Evolutionary conservation across 2,113 vertebrate genomes (phyloP).

Genomic region (Rana temporaria): DNA sequence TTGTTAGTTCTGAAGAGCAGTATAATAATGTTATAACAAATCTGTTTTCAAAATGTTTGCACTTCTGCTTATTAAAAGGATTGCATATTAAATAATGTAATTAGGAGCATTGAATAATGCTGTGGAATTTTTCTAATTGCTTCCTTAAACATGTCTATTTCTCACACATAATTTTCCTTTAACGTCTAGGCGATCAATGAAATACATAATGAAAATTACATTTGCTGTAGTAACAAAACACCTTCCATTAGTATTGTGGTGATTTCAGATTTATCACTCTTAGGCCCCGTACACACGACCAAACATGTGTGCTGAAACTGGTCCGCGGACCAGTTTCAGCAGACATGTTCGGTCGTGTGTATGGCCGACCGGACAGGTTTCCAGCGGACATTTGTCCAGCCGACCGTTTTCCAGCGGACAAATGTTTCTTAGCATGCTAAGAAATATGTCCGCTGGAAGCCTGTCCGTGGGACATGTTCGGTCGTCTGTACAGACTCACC

Average conservation of each 20-base stretch:
- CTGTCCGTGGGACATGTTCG: too few relatives aligned
- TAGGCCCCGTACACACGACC: too few relatives aligned
- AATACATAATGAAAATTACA: conserved; percentile 18
- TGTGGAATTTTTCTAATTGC: conserved; percentile 7
- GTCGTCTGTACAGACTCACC: too few relatives aligned
- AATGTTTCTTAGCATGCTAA: too few relatives aligned
- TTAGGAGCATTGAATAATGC: conserved; percentile 35
- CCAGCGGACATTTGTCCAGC: too few relatives aligned
- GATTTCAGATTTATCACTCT: background rate
- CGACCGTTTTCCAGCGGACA: too few relatives aligned
- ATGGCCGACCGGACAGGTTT: too few relatives aligned
- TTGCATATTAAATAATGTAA: conserved; percentile 29
- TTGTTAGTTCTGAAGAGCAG: background rate
- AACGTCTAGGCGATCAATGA: background rate
- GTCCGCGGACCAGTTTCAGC: too few relatives aligned
- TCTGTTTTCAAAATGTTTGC: conserved; percentile 19
- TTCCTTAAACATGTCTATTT: conserved; percentile 14
- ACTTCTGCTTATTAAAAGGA: conserved; percentile 18
- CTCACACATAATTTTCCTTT: background rate
- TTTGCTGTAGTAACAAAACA: background rate
- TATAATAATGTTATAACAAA: background rate
- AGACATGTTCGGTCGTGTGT: too few relatives aligned
- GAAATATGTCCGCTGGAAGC: too few relatives aligned
- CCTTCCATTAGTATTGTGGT: background rate
- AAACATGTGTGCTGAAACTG: too few relatives aligned